A percentile compares a stretch with the other conserved stretches of the same genome.
Conservation (phyloP, 2,797 vertebrate species). For the Scyliorhinus canicula region DNA sequence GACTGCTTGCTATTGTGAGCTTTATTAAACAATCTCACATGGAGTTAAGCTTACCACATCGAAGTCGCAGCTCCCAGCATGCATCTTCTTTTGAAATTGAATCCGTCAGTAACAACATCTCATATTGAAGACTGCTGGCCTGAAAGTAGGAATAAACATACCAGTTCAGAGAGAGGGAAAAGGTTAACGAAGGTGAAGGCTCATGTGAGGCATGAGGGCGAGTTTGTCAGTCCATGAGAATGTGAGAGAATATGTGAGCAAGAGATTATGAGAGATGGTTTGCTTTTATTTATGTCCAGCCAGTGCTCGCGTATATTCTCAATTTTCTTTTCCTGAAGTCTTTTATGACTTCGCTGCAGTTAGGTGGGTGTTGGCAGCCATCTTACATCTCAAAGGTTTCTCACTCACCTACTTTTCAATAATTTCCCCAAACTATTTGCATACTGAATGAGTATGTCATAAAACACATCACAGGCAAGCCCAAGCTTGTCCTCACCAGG, state of each 20-base stretch:
- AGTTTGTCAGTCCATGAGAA: not conserved
- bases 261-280: not conserved
- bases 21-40: not conserved
- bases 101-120: slow-evolving; percentile 93
- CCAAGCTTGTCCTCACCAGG: not conserved
- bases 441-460: not conserved
- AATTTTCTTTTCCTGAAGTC: not conserved
- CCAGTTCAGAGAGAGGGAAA: not conserved
- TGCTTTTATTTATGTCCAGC: not conserved
- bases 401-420: too few relatives aligned
- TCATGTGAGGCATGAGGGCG: not conserved
- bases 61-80: slow-evolving; percentile 92
- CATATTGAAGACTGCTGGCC: slow-evolving; percentile 96
- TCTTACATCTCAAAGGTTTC: not conserved
- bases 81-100: slow-evolving; percentile 95
- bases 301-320: not conserved
- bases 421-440: not conserved
- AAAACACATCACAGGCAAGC: not conserved
- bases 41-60: slow-evolving; percentile 75
- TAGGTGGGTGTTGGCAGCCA: not conserved
- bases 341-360: not conserved
- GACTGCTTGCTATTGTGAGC: not conserved
- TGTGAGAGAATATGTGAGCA: not conserved
- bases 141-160: slow-evolving; percentile 47
- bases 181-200: not conserved